Evolutionary conservation across 2,888 invertebrate species (phyloP).

Genomic region (Cinara cedri): DNA sequence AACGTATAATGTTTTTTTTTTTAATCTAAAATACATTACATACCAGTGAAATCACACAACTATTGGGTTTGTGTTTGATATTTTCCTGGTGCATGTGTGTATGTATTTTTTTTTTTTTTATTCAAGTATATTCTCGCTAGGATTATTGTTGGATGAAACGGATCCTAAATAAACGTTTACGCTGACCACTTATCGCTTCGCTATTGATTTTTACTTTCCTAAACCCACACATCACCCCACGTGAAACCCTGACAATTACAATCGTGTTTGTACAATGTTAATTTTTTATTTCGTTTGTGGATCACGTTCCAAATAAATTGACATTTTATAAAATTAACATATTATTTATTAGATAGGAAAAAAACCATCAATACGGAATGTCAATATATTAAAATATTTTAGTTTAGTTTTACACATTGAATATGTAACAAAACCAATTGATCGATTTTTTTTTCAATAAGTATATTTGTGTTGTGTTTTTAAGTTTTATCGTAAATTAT

Average conservation of each 20-base stretch:
- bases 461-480: too few species aligned
- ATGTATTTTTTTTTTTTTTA: not conserved
- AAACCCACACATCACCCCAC: too few species aligned
- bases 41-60: not conserved
- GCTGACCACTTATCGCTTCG: not conserved
- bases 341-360: too few species aligned
- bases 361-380: too few species aligned
- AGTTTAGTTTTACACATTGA: too few species aligned
- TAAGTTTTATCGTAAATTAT: too few species aligned
- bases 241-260: not conserved
- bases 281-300: not conserved
- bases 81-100: not conserved
- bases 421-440: too few species aligned
- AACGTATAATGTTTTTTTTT: too few species aligned
- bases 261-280: not conserved
- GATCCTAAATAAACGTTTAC: conserved; percentile 11
- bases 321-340: too few species aligned
- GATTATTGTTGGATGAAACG: not conserved
- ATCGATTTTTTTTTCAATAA: too few species aligned
- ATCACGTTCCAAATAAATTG: too few species aligned
- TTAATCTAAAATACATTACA: not conserved
- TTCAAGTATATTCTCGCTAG: not conserved
- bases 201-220: not conserved
- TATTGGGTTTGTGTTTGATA: not conserved
- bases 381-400: too few species aligned